Conservation (phyloP, 2,888 invertebrate genomes). For the Chaitophorus viminalis region DNA sequence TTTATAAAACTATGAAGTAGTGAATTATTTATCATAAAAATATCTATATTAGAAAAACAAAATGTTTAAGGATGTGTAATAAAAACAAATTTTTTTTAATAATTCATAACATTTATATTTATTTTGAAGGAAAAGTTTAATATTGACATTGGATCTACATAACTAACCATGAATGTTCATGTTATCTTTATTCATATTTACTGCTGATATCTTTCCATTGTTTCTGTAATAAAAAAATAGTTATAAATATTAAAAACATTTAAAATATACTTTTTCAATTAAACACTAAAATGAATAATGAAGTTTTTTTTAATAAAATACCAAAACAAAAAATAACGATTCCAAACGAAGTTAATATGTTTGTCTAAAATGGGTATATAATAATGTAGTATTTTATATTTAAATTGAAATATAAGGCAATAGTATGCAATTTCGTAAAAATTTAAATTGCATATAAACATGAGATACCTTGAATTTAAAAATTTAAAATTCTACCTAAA, state of each 20-base stretch:
- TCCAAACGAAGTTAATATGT: no score
- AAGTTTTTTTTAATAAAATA: background rate
- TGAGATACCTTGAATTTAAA: no score
- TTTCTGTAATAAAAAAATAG: conserved; percentile 61
- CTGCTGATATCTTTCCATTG: conserved; percentile 62
- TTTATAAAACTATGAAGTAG: background rate
- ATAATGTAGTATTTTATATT: no score
- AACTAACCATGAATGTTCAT: background rate
- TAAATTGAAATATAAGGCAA: no score
- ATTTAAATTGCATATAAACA: no score
- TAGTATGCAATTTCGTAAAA: no score
- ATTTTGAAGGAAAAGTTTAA: conserved; percentile 1
- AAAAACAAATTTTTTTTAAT: background rate
- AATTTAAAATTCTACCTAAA: no score
- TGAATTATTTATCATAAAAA: background rate
- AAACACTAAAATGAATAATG: background rate
- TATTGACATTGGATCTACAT: conserved; percentile 12
- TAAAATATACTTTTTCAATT: background rate
- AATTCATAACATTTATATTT: conserved; percentile 12
- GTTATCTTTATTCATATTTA: conserved; percentile 45
- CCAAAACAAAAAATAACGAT: background rate
- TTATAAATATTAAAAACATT: background rate
- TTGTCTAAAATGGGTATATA: no score
- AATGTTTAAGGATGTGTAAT: background rate
- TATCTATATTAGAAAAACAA: no score